phyloP scores from a whole-genome alignment of 1,140 invertebrate genomes.

The Trichomalopsis sarcophagae region DNA sequence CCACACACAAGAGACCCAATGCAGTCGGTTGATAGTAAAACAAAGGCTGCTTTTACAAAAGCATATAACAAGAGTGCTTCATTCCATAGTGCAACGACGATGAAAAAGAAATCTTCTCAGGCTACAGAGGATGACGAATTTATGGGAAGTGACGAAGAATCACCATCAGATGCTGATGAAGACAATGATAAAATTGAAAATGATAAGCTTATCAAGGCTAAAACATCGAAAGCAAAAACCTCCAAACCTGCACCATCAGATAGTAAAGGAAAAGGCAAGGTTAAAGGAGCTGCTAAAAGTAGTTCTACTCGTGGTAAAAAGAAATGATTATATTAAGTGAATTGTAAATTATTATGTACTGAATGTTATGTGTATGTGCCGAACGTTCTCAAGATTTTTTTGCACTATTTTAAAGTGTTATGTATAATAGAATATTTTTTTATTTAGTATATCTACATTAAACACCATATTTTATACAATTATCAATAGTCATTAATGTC shows the following conservation, averaged over 20 bases:
- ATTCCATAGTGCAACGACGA: conserved; percentile 80
- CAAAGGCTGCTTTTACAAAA: conserved; percentile 94
- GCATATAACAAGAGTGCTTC: conserved; percentile 91
- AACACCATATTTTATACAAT: background rate
- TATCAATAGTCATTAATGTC: background rate
- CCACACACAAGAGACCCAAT: conserved; percentile 85
- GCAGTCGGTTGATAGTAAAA: conserved; percentile 86
- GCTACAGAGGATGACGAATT: conserved; percentile 70
- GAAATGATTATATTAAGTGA: conserved; percentile 13
- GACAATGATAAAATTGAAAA: conserved; percentile 86
- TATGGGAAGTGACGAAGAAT: conserved; percentile 72
- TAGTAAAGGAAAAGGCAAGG: conserved; percentile 34
- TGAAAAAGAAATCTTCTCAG: conserved; percentile 71
- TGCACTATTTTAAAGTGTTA: background rate
- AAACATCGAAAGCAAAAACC: conserved; percentile 27
- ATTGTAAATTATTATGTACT: background rate
- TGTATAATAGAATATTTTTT: background rate
- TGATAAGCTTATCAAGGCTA: conserved; percentile 51
- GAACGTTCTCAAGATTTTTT: background rate
- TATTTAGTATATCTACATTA: background rate
- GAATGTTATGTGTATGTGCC: background rate
- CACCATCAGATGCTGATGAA: conserved; percentile 77
- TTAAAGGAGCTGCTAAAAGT: conserved; percentile 8
- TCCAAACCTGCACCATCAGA: conserved; percentile 14
- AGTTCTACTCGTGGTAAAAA: background rate